Conservation (phyloP, 2,113 vertebrate genomes). For the Machaerirhynchus nigripectus region DNA sequence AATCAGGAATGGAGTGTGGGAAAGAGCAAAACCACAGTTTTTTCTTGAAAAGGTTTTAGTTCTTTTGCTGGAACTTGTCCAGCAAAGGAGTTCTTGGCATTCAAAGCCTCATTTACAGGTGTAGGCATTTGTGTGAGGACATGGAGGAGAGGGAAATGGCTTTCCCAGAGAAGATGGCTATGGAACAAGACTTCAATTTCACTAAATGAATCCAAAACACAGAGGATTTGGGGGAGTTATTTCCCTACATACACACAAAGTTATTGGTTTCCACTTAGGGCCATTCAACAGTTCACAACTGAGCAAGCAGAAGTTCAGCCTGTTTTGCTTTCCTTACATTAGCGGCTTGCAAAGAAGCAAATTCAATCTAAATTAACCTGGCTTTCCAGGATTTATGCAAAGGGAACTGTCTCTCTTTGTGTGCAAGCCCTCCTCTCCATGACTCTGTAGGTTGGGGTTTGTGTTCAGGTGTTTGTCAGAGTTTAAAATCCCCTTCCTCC, state of each 20-base stretch:
- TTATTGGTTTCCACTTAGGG: not conserved
- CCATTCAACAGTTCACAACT: not conserved
- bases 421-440: not conserved
- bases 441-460: not conserved
- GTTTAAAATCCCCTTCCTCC: not conserved
- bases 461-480: not conserved
- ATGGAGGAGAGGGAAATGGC: not conserved
- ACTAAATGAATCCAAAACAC: not conserved
- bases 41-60: not conserved
- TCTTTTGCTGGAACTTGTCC: not conserved
- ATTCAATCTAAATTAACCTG: not conserved
- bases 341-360: not conserved
- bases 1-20: constrained; percentile 6
- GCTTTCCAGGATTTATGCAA: not conserved
- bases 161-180: not conserved
- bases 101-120: not conserved
- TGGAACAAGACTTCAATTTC: not conserved
- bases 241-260: not conserved
- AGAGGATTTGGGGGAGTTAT: not conserved
- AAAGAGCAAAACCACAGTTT: not conserved
- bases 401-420: not conserved
- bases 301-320: not conserved
- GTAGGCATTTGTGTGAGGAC: not conserved
- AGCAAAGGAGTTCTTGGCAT: not conserved
- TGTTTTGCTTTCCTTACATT: not conserved